These are phyloP conservation scores for Thomomys bottae DNA, from an alignment of 2,113 vertebrate species.

Conservation along the genomic window DNA sequence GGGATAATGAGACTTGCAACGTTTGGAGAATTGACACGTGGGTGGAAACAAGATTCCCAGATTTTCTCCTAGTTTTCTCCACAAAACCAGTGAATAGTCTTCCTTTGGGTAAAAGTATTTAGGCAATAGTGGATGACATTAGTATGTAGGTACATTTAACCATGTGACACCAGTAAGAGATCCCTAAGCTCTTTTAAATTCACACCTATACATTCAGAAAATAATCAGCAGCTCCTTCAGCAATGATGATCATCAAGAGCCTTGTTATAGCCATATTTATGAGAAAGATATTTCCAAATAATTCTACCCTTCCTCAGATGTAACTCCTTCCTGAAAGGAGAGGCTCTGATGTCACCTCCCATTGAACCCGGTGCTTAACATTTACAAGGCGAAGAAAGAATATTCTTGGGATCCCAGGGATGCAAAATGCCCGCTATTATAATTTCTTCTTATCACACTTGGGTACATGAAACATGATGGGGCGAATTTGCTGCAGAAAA, in stretches of 20 bases:
- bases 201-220: conserved; percentile 1
- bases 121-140: background rate
- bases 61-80: background rate
- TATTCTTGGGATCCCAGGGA: background rate
- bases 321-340: background rate
- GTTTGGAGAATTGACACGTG: background rate
- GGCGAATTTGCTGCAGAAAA: background rate
- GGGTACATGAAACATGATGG: background rate
- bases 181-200: background rate
- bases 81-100: background rate
- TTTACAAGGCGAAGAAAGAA: background rate
- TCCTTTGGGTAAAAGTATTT: background rate
- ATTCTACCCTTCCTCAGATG: background rate
- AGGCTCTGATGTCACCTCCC: no score
- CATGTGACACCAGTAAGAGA: background rate
- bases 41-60: background rate
- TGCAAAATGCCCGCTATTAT: background rate
- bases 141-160: background rate
- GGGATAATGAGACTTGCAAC: background rate
- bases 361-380: background rate
- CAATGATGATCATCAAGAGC: no score
- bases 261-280: background rate
- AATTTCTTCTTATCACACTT: background rate
- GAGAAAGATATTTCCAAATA: background rate
- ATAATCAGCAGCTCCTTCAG: background rate